These are phyloP conservation scores for Lasioglossum pauxillum DNA, from an alignment of 2,888 invertebrate genomes.

Conservation along the genomic window DNA sequence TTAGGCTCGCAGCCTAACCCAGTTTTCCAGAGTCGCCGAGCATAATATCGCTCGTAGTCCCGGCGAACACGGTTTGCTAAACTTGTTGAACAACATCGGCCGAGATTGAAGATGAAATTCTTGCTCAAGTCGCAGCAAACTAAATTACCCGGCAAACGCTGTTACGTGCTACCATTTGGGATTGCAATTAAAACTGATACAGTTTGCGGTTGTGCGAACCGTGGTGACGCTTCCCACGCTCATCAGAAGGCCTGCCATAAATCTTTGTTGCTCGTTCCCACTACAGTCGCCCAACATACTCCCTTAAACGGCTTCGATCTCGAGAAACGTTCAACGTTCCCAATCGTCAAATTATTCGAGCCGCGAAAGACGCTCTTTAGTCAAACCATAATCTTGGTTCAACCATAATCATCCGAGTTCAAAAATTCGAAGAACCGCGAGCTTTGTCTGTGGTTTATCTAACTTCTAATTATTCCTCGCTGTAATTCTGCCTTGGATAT, in stretches of 20 bases:
- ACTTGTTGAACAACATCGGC: background rate
- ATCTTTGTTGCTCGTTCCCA: conserved; percentile 5
- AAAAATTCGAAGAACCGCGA: too few relatives aligned
- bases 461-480: too few relatives aligned
- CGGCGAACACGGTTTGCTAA: background rate
- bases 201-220: conserved; percentile 19
- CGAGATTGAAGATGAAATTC: conserved; percentile 24
- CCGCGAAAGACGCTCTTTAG: too few relatives aligned
- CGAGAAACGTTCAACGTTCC: background rate
- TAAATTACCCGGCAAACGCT: conserved; percentile 6
- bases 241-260: conserved; percentile 18
- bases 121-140: conserved; percentile 6
- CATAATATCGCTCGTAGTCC: conserved; percentile 1
- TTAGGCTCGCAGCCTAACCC: background rate
- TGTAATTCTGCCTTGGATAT: too few relatives aligned
- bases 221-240: conserved; percentile 16
- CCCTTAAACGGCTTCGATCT: conserved; percentile 5
- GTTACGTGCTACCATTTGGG: conserved; percentile 20
- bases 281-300: background rate
- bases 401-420: too few relatives aligned
- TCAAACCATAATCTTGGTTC: too few relatives aligned
- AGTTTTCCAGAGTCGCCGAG: background rate
- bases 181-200: conserved; percentile 25
- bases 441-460: too few relatives aligned
- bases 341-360: background rate